Percentiles rank a stretch among this genome's conserved stretches.
Evolutionary conservation across 2,113 vertebrate genomes (phyloP).

Genomic region (Ophthalmolycus amberensis): DNA sequence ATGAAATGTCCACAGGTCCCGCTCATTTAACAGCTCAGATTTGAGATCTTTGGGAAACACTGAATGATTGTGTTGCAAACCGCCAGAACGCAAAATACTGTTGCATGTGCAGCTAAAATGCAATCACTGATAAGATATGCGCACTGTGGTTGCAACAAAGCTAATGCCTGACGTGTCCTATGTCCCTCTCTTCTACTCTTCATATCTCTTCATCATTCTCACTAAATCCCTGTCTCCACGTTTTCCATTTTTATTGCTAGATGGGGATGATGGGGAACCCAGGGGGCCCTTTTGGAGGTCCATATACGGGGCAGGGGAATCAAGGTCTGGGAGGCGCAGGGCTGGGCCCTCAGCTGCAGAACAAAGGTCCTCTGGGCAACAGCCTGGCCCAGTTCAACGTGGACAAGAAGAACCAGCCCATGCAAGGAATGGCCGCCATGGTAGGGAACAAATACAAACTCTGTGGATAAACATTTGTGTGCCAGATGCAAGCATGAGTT

Average conservation of each 20-base stretch:
- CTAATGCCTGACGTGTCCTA: neutral
- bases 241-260: conserved; percentile 72
- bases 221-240: neutral
- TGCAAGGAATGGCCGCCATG: conserved; percentile 91
- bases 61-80: neutral
- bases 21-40: neutral
- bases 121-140: neutral
- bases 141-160: neutral
- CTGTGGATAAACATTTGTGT: neutral
- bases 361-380: conserved; percentile 92
- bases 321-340: conserved; percentile 90
- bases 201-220: neutral
- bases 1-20: neutral
- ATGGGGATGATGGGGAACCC: conserved; percentile 95
- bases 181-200: neutral
- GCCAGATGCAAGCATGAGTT: neutral
- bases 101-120: neutral
- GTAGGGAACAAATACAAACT: conserved; percentile 79
- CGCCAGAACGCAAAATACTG: neutral
- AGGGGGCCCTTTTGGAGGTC: conserved; percentile 88
- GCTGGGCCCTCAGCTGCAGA: conserved; percentile 93
- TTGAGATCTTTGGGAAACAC: neutral
- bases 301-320: conserved; percentile 89
- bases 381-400: conserved; percentile 91
- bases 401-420: conserved; percentile 94